Evolutionary conservation across 1,140 invertebrate species (phyloP).

Genomic region (Aphelenchoides avenae): DNA sequence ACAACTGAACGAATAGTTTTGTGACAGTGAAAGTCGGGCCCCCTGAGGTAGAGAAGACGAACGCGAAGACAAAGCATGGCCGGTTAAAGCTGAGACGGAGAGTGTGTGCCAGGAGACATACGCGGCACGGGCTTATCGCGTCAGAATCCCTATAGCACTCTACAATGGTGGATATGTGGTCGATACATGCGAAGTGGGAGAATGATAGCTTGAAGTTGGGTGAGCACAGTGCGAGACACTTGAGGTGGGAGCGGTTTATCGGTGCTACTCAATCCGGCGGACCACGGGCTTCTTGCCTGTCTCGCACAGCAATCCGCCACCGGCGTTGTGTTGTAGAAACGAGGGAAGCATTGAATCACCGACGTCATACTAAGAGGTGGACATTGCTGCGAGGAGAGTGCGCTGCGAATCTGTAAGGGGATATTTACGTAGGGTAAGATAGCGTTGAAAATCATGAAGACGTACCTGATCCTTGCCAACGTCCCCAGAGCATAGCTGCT

Average conservation of each 20-base stretch:
- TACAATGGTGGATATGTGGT: slow-evolving; percentile 39
- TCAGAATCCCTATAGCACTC: slow-evolving; percentile 39
- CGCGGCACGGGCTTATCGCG: slow-evolving; percentile 5
- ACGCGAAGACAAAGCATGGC: slow-evolving; percentile 1
- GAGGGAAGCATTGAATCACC: slow-evolving; percentile 37
- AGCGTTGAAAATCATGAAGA: too few species aligned
- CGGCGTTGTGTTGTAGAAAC: slow-evolving; percentile 32
- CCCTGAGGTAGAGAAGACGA: background rate
- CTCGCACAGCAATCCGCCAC: slow-evolving; percentile 31
- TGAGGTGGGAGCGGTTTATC: background rate
- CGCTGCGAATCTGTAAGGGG: too few species aligned
- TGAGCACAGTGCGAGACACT: slow-evolving; percentile 27
- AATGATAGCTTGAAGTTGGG: slow-evolving; percentile 39
- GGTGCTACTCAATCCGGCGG: background rate
- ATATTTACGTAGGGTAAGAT: too few species aligned
- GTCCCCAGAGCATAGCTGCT: too few species aligned
- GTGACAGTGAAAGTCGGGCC: background rate
- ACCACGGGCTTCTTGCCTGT: background rate
- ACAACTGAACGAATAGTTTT: background rate
- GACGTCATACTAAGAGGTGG: too few species aligned
- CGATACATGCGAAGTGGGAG: slow-evolving; percentile 33
- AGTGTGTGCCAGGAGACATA: too few species aligned
- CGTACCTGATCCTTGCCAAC: too few species aligned
- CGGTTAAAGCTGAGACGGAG: too few species aligned
- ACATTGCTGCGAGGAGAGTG: too few species aligned